Base-by-base conservation (phyloP, 1,140 invertebrate species). In the Sesamia nonagrioides region DNA sequence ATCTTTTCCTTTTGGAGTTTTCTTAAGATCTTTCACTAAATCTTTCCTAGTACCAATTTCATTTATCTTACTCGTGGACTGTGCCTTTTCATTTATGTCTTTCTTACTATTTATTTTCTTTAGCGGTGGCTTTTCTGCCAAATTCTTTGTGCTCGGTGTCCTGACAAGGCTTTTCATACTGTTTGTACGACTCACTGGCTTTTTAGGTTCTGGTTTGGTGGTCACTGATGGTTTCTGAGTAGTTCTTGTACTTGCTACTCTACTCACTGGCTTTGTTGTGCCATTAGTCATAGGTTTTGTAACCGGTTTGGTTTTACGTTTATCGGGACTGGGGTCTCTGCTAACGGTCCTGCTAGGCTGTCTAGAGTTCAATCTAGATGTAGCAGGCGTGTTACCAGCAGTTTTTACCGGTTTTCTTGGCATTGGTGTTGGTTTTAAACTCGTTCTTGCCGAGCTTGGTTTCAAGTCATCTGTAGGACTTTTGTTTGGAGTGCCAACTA, bases 401-500 rank as follows among this genome's bases (percentile, higher is more conserved):
- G 88, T 88, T 86, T 91, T 94, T 6, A 82, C 82, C 48, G 86
- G 40, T 76, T 93, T 93, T 69, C 82, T 89, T 27, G 84, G 79
- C 72, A 81, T 63, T 18, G 87, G 60, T 52, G 88, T 79, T 27
- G 87, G 82, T 85, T 89, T 95, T 72, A 84, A 61, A 15, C 88
- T 60, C 42, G 83, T 84, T 85, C 87, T 92, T 18, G 87, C 86
- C 15, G 91, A 90, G 58, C 81, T 81, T 15, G 89, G 81, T 75
- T 93, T 94, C 17, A 75, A 69, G 66, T 91, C 89, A 77, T 92
- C 91, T 6, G 84, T 81, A 11, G 94, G 93, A 84, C 91, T 95
- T 87, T 95, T 95, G 73, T 90, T 95, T 50, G 95, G 94, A 15
- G 95, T 95, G 6, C 94, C 92, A 56, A 94, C 94, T 40, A 95